phyloP scores from a whole-genome alignment of 2,797 vertebrate species.

The Pseudocheirus occidentalis region DNA sequence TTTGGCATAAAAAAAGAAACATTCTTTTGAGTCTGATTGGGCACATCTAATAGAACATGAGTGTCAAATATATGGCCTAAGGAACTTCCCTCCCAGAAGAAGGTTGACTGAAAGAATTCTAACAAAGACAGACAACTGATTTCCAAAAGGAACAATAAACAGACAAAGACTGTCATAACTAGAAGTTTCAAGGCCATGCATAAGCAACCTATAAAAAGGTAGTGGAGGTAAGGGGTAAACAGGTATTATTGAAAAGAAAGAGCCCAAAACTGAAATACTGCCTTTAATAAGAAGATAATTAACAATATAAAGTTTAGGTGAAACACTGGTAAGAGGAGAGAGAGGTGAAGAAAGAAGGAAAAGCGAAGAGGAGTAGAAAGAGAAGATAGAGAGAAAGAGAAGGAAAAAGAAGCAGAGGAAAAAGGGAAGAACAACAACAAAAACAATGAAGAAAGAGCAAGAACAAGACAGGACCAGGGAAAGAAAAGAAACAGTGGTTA shows the following conservation, averaged over 20 bases:
- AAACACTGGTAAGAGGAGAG: background rate
- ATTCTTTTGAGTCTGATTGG: conserved; percentile 8
- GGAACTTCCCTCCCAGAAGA: conserved; percentile 16
- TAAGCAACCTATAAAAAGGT: background rate
- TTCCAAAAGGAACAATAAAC: conserved; percentile 59
- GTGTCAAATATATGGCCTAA: conserved; percentile 20
- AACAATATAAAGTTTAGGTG: background rate
- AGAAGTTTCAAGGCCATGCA: background rate
- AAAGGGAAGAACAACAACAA: background rate
- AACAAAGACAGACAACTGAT: conserved; percentile 15
- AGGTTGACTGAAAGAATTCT: conserved; percentile 17
- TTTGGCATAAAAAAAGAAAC: conserved; percentile 27
- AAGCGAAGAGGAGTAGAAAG: no score
- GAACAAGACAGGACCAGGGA: background rate
- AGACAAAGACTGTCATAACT: background rate
- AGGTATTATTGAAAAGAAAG: background rate
- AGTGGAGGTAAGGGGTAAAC: background rate
- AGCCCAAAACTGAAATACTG: background rate
- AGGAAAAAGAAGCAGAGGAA: background rate
- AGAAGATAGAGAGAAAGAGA: background rate
- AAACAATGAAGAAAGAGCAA: background rate
- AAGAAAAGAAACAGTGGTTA: background rate
- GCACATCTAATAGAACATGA: conserved; percentile 39
- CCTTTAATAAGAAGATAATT: background rate
- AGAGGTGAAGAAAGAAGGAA: background rate